Evolutionary conservation across 2,113 vertebrate species (phyloP).

Genomic region (Embiotoca jacksoni): DNA sequence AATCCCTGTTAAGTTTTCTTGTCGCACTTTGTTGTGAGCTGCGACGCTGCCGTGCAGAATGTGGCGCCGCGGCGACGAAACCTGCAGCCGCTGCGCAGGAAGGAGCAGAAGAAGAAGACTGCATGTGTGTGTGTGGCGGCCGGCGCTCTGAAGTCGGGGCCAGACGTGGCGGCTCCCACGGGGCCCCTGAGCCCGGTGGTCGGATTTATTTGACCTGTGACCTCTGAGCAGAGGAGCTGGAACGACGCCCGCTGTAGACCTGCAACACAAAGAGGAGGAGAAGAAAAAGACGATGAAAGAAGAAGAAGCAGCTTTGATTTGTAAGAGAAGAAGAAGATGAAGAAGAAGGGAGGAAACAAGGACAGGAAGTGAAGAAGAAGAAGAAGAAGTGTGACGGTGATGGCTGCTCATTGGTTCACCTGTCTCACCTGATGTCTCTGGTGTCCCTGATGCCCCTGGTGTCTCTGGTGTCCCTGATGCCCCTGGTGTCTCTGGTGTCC

Average conservation of each 20-base stretch:
- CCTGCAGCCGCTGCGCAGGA: conserved; percentile 51
- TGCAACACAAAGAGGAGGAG: conserved; percentile 29
- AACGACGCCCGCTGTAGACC: background rate
- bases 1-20: conserved; percentile 90
- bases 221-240: conserved; percentile 44
- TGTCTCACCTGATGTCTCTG: too few relatives aligned
- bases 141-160: conserved; percentile 57
- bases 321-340: too few relatives aligned
- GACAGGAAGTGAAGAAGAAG: too few relatives aligned
- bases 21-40: conserved; percentile 83
- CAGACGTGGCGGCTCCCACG: conserved; percentile 77
- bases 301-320: too few relatives aligned
- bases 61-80: conserved; percentile 75
- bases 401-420: too few relatives aligned
- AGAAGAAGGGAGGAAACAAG: too few relatives aligned
- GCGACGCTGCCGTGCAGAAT: conserved; percentile 82
- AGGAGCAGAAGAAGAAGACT: conserved; percentile 37
- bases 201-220: conserved; percentile 78
- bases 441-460: too few relatives aligned
- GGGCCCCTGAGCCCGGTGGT: conserved; percentile 56
- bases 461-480: too few relatives aligned
- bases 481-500: too few relatives aligned
- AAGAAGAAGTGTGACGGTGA: too few relatives aligned
- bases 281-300: conserved; percentile 10
- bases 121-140: conserved; percentile 52